Evolutionary conservation across 2,888 invertebrate genomes (phyloP).

Genomic region (Drosophila colorata): DNA sequence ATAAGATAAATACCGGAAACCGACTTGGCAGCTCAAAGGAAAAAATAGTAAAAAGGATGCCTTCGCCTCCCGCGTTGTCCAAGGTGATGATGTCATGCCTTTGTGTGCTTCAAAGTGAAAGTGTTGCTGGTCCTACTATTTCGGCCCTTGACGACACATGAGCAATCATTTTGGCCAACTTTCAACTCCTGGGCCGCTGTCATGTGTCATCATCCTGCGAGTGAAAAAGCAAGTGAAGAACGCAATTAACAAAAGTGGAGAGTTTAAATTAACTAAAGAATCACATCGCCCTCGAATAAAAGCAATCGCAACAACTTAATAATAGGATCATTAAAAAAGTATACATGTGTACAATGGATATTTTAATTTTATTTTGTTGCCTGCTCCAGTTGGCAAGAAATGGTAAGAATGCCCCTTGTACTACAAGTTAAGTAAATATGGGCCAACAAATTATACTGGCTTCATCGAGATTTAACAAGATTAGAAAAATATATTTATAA

Average conservation of each 20-base stretch:
- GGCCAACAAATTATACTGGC: no score
- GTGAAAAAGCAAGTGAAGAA: conserved; percentile 47
- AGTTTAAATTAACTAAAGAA: conserved; percentile 52
- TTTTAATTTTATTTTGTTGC: conserved; percentile 68
- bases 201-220: conserved; percentile 55
- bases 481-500: no score
- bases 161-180: conserved; percentile 48
- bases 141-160: conserved; percentile 53
- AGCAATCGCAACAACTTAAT: conserved; percentile 13
- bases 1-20: conserved; percentile 21
- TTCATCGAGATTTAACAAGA: no score
- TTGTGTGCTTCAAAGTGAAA: conserved; percentile 64
- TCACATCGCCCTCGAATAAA: conserved; percentile 38
- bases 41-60: conserved; percentile 36
- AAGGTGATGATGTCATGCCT: conserved; percentile 75
- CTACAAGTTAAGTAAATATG: neutral
- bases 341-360: conserved; percentile 69
- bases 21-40: conserved; percentile 9
- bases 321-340: conserved; percentile 27
- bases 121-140: conserved; percentile 52
- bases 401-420: conserved; percentile 58
- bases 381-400: conserved; percentile 64
- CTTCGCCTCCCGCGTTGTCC: conserved; percentile 26
- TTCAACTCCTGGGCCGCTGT: conserved; percentile 37
- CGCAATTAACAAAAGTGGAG: conserved; percentile 37